Percentiles rank a stretch among this genome's conserved stretches.
Evolutionary conservation across 2,888 invertebrate genomes (phyloP).

Genomic region (Penaeus monodon): DNA sequence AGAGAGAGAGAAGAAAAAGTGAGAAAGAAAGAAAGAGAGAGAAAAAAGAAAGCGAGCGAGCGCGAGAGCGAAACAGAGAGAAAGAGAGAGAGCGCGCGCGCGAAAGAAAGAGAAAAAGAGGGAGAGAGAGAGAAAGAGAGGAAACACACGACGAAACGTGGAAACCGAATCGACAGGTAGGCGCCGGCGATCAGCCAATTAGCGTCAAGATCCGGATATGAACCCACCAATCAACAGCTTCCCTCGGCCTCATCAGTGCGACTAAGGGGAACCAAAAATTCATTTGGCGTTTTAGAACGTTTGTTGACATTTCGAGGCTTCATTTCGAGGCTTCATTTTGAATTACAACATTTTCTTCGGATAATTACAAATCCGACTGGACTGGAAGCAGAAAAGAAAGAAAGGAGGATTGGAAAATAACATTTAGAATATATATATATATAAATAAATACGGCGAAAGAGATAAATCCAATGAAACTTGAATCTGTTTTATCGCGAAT

Average conservation of each 20-base stretch:
- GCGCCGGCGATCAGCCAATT: slow-evolving; percentile 52
- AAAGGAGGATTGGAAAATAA: no score
- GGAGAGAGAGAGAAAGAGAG: not conserved
- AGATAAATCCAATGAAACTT: no score
- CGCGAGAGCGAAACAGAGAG: no score
- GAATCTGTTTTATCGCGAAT: no score
- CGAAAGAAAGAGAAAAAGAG: slow-evolving; percentile 19
- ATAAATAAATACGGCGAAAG: no score
- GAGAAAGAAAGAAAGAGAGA: no score
- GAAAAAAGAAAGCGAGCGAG: no score
- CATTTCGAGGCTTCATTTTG: not conserved
- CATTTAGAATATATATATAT: no score
- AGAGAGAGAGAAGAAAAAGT: no score
- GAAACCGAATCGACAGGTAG: slow-evolving; percentile 55
- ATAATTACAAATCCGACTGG: no score
- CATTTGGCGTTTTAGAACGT: slow-evolving; percentile 37
- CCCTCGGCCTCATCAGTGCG: slow-evolving; percentile 52
- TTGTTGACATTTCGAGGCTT: slow-evolving; percentile 18
- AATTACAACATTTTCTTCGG: not conserved
- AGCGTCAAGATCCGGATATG: slow-evolving; percentile 57
- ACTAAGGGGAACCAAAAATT: slow-evolving; percentile 50
- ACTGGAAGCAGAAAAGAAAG: no score
- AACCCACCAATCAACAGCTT: slow-evolving; percentile 55
- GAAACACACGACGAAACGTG: slow-evolving; percentile 36
- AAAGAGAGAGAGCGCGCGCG: no score